These are phyloP conservation scores for Meloidogyne floridensis DNA, from an alignment of 1,140 invertebrate species.

Conservation along the genomic window DNA sequence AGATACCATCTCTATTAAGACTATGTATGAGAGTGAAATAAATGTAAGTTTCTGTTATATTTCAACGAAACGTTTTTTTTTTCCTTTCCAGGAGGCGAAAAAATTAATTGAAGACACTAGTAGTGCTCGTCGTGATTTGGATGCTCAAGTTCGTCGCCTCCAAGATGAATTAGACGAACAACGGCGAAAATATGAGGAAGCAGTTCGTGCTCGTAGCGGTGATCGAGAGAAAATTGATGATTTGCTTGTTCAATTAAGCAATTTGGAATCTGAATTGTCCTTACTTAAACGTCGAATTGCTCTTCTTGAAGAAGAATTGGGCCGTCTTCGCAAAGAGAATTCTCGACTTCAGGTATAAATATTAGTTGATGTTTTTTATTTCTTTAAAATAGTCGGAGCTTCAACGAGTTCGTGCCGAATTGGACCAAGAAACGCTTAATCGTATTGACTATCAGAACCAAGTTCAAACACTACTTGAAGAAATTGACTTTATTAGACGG, in stretches of 20 bases:
- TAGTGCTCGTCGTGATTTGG: slow-evolving; percentile 45
- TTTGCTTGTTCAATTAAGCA: slow-evolving; percentile 55
- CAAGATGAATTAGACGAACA: slow-evolving; percentile 56
- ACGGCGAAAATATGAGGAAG: slow-evolving; percentile 63
- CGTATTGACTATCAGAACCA: slow-evolving; percentile 66
- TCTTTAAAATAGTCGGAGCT: slow-evolving; percentile 39
- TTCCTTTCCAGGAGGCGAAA: slow-evolving; percentile 51
- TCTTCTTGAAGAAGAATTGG: slow-evolving; percentile 61
- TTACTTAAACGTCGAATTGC: slow-evolving; percentile 61
- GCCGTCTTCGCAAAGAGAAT: slow-evolving; percentile 61
- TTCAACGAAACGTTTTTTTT: not conserved
- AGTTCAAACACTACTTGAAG: slow-evolving; percentile 62
- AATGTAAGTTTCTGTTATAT: slow-evolving; percentile 46
- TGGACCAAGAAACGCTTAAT: slow-evolving; percentile 63
- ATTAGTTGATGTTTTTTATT: not conserved
- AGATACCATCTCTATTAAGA: slow-evolving; percentile 68
- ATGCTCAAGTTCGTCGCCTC: slow-evolving; percentile 48
- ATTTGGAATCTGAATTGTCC: slow-evolving; percentile 64
- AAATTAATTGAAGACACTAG: slow-evolving; percentile 60
- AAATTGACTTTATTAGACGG: slow-evolving; percentile 62
- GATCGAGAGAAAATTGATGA: slow-evolving; percentile 59
- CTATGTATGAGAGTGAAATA: slow-evolving; percentile 69
- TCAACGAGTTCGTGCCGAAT: slow-evolving; percentile 55
- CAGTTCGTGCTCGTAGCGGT: slow-evolving; percentile 50
- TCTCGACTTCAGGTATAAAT: slow-evolving; percentile 43